Conservation (phyloP, 2,797 vertebrate species). For the Myotis myotis region DNA sequence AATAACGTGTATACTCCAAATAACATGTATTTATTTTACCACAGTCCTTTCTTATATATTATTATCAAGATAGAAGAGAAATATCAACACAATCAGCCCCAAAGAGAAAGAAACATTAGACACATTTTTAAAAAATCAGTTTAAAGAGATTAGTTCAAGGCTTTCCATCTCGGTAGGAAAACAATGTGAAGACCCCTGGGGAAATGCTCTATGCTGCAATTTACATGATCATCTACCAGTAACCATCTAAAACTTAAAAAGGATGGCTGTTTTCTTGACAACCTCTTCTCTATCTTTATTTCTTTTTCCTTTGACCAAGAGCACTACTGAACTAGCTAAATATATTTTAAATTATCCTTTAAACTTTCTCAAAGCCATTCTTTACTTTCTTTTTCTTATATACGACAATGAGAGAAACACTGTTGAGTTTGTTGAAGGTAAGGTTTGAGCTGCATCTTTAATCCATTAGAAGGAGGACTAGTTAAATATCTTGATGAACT, state of each 20-base stretch:
- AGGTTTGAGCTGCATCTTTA: background rate
- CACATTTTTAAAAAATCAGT: background rate
- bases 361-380: background rate
- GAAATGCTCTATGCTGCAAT: background rate
- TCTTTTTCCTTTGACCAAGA: background rate
- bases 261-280: background rate
- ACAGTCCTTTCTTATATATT: background rate
- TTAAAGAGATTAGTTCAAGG: background rate
- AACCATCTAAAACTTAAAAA: slow-evolving; percentile 4
- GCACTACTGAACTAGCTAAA: background rate
- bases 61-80: slow-evolving; percentile 37
- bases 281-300: background rate
- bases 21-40: background rate
- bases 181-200: background rate
- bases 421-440: background rate
- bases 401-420: background rate
- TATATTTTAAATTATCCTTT: background rate
- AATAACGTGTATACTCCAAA: slow-evolving; percentile 24
- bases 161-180: background rate
- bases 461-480: background rate
- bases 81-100: slow-evolving; percentile 2
- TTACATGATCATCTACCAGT: background rate
- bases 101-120: slow-evolving; percentile 40
- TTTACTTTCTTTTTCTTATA: background rate
- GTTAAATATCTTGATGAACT: background rate